Percentiles rank a stretch among this genome's conserved stretches.
Conservation (phyloP, 2,797 vertebrate species). For the Schizopygopsis pylzovi region DNA sequence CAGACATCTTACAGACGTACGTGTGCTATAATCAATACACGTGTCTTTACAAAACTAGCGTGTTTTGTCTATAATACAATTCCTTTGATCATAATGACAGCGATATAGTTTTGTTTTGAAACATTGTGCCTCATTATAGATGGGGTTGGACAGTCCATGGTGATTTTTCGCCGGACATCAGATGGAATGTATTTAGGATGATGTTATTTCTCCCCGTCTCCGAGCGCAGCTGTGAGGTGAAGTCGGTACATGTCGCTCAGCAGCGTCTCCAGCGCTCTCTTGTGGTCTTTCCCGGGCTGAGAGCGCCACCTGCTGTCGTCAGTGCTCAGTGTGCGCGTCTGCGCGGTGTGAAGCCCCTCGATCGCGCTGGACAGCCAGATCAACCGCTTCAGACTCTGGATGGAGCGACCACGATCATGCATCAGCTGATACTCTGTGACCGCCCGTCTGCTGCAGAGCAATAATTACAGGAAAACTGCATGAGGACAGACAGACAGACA, state of each 20-base stretch:
- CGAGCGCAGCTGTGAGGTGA: conserved; percentile 57
- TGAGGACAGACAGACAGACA: too few relatives aligned
- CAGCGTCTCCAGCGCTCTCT: conserved; percentile 63
- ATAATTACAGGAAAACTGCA: too few relatives aligned
- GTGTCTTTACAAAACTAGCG: background rate
- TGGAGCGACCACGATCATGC: too few relatives aligned
- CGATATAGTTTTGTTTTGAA: background rate
- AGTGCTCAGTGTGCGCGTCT: conserved; percentile 65
- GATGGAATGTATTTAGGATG: too few relatives aligned
- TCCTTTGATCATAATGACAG: background rate
- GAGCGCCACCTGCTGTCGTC: conserved; percentile 33
- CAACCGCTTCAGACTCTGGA: too few relatives aligned
- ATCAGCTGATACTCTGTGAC: too few relatives aligned
- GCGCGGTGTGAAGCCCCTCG: conserved; percentile 81
- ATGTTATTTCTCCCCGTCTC: too few relatives aligned
- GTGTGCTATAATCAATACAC: background rate
- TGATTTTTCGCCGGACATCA: too few relatives aligned
- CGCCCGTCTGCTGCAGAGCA: too few relatives aligned
- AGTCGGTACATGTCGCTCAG: conserved; percentile 73
- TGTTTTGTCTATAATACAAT: background rate
- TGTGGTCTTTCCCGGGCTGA: conserved; percentile 50
- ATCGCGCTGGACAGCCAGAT: too few relatives aligned
- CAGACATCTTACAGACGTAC: too few relatives aligned
- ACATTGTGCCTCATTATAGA: background rate
- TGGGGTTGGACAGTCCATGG: background rate